Evolutionary conservation across 2,888 invertebrate genomes (phyloP).

Genomic region (Ichneumoninae sp.): DNA sequence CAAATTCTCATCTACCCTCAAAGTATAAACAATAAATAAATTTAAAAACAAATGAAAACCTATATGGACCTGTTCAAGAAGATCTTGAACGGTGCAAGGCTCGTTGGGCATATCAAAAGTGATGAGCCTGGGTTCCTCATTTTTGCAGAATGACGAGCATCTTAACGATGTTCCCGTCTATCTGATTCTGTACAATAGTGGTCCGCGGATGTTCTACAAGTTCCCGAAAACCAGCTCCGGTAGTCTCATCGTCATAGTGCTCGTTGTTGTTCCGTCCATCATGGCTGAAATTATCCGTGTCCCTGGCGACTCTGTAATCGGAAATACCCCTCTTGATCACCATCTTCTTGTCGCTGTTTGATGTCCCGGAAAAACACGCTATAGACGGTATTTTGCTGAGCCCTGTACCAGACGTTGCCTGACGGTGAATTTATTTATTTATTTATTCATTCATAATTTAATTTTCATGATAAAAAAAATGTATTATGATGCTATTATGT

Average conservation of each 20-base stretch:
- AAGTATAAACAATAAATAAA: constrained; percentile 21
- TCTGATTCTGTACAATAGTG: constrained; percentile 81
- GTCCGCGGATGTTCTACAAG: constrained; percentile 79
- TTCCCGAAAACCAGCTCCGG: constrained; percentile 78
- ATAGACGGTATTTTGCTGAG: background rate
- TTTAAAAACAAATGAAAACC: constrained; percentile 20
- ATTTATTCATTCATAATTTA: too few species aligned
- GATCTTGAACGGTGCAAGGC: constrained; percentile 92
- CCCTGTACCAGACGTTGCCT: too few species aligned
- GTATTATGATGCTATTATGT: too few species aligned
- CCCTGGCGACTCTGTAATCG: constrained; percentile 65
- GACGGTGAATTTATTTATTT: too few species aligned
- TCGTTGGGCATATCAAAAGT: constrained; percentile 93
- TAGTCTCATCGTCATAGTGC: constrained; percentile 63
- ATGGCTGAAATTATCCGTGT: constrained; percentile 61
- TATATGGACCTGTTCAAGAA: constrained; percentile 89
- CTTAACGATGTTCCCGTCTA: constrained; percentile 87
- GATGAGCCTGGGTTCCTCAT: constrained; percentile 93
- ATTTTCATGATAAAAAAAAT: too few species aligned
- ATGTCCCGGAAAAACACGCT: background rate
- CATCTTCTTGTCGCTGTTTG: constrained; percentile 60
- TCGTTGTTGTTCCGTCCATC: constrained; percentile 65
- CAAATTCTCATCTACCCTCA: background rate
- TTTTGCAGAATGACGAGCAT: constrained; percentile 92
- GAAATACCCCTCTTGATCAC: constrained; percentile 64